These are phyloP conservation scores for Volucella inflata DNA, from an alignment of 2,888 invertebrate genomes.

Conservation along the genomic window DNA sequence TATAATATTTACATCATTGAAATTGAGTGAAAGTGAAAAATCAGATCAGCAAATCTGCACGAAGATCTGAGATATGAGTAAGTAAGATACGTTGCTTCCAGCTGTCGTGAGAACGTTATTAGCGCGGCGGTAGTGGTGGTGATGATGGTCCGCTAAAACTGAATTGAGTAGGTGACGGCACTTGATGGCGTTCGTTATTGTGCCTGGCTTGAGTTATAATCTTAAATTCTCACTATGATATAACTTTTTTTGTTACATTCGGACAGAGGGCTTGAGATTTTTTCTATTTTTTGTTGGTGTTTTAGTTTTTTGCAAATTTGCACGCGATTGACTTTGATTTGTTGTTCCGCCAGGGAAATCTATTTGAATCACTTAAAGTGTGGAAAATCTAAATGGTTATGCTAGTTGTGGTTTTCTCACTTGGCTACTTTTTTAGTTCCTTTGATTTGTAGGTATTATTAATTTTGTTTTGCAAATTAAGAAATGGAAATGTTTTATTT, in stretches of 20 bases:
- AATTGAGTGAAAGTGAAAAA: slow-evolving; percentile 71
- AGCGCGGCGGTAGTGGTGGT: neutral
- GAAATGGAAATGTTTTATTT: no score
- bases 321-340: slow-evolving; percentile 37
- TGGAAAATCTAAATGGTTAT: slow-evolving; percentile 9
- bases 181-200: slow-evolving; percentile 52
- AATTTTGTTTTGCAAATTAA: neutral
- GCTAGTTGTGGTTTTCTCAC: neutral
- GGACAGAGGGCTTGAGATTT: neutral
- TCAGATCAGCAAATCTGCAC: slow-evolving; percentile 44
- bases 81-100: neutral
- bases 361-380: slow-evolving; percentile 3
- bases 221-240: slow-evolving; percentile 55
- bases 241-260: slow-evolving; percentile 24
- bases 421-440: neutral
- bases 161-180: slow-evolving; percentile 21
- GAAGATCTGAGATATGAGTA: neutral
- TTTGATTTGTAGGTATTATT: neutral
- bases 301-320: neutral
- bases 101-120: neutral
- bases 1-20: slow-evolving; percentile 48
- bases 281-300: neutral
- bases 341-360: slow-evolving; percentile 52
- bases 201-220: slow-evolving; percentile 16
- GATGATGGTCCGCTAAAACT: neutral